Conservation (phyloP, 2,113 vertebrate genomes). For the Emydocephalus ijimae region DNA sequence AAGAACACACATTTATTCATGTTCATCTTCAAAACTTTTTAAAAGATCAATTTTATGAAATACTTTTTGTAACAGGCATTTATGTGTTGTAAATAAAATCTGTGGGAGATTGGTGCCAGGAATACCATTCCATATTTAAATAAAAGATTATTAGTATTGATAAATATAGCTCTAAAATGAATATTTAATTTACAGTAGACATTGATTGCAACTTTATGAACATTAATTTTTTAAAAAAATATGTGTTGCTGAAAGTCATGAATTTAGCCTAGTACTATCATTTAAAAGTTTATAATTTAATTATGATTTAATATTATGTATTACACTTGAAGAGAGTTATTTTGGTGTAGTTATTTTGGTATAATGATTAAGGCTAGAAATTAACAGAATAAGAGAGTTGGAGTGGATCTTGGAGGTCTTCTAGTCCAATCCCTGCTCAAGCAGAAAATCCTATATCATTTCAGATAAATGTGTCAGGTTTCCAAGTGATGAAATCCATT, state of each 20-base stretch:
- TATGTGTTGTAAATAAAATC: slow-evolving; percentile 12
- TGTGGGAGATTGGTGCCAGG: slow-evolving; percentile 43
- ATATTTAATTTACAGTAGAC: slow-evolving; percentile 48
- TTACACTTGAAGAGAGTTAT: slow-evolving; percentile 16
- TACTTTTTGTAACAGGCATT: background rate
- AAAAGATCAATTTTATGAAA: slow-evolving; percentile 41
- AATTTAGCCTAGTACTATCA: slow-evolving; percentile 27
- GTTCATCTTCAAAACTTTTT: slow-evolving; percentile 29
- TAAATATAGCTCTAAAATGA: slow-evolving; percentile 49
- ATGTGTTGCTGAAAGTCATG: slow-evolving; percentile 18
- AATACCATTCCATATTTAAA: slow-evolving; percentile 53
- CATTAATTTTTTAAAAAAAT: slow-evolving; percentile 37
- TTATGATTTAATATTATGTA: slow-evolving; percentile 3
- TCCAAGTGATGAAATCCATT: no score
- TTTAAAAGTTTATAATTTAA: slow-evolving; percentile 6
- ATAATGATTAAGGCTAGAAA: background rate
- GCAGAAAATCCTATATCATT: background rate
- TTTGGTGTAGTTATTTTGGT: background rate
- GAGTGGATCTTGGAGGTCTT: background rate
- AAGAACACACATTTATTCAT: background rate
- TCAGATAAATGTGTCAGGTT: background rate
- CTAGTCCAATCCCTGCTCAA: no score
- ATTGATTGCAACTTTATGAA: slow-evolving; percentile 47
- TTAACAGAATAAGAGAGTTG: background rate
- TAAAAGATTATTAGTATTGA: slow-evolving; percentile 55